Evolutionary conservation across 2,888 invertebrate genomes (phyloP).

Genomic region (Acleris laterana): DNA sequence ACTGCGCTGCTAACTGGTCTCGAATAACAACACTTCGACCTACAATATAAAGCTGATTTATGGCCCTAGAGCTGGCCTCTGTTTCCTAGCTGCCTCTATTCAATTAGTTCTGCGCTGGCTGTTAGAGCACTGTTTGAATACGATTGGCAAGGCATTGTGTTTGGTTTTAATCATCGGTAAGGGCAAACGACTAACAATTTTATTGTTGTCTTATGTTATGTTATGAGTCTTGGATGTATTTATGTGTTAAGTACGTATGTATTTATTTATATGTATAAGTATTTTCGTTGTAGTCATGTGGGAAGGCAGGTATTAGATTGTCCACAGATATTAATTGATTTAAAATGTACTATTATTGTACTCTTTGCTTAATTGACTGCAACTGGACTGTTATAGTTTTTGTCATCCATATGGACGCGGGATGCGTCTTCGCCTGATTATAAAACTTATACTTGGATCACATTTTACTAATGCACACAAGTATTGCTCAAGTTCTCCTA

Average conservation of each 20-base stretch:
- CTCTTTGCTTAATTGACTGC: no score
- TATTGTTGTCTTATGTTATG: no score
- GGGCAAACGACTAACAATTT: background rate
- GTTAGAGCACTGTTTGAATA: constrained; percentile 2
- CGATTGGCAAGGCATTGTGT: constrained; percentile 17
- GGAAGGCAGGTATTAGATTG: no score
- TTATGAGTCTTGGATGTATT: no score
- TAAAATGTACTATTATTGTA: no score
- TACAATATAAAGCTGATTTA: constrained; percentile 31
- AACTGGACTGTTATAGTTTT: no score
- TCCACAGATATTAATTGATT: no score
- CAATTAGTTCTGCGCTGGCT: constrained; percentile 30
- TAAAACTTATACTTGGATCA: constrained; percentile 2
- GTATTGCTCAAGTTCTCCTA: constrained; percentile 21
- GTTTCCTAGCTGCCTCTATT: constrained; percentile 31
- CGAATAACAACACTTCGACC: constrained; percentile 16
- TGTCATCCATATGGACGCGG: background rate
- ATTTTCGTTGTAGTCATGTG: no score
- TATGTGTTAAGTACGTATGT: no score
- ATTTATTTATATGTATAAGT: no score
- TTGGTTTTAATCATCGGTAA: constrained; percentile 5
- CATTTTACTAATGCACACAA: constrained; percentile 14
- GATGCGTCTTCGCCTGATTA: background rate
- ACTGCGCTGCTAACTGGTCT: constrained; percentile 14
- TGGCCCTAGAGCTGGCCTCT: constrained; percentile 27